Base-by-base conservation (phyloP, 2,888 invertebrate species). In the Apamea epomidion region DNA sequence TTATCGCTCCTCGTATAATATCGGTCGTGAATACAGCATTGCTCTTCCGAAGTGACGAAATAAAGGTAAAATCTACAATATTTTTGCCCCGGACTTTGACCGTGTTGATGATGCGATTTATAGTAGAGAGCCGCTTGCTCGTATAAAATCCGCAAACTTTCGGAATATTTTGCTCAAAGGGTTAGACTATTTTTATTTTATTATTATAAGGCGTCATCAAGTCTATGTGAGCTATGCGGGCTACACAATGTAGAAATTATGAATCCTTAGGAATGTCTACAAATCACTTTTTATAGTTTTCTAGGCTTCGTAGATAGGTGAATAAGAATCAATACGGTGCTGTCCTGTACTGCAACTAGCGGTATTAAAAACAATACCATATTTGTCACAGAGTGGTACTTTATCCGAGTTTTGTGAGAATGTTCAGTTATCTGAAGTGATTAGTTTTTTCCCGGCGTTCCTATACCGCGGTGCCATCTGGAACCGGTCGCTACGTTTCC, bases 401-500 rank as follows among this genome's bases (percentile, higher is more conserved):
- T 77, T 78, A 82, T 90, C 89, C 83, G 87, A 87, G 85, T 88
- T 90, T 90, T 87, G 86, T 82, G 91, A 91, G 91, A 86, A 85
- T 90, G 91, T 93, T 91, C 93, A 93, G 94, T 93, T 96, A 94
- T 91, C 93, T 91, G 91, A 86, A 89, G 84, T 91, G 91, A 91
- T 92, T 92, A 90, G 84, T 93, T 94, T 95, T 88, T 95, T 96
- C 89, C 85, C 83, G 70, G 78, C 91, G 91, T 93, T 92, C 91
- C 92, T 91, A 89, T 87, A 87, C 89, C 88, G 91, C 89, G 83
- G 90, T 91, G 90, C 90, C 88, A 91, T 85, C 91, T 91, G 89
- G 89, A 92, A 94, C 94, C 92, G 93, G 95, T 93, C 89, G 81
- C 77, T 81, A 82, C 78, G 91, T 94, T 96, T 96, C 96, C 96